These are phyloP conservation scores for Tipula unca DNA, from an alignment of 2,888 invertebrate species.

Conservation along the genomic window DNA sequence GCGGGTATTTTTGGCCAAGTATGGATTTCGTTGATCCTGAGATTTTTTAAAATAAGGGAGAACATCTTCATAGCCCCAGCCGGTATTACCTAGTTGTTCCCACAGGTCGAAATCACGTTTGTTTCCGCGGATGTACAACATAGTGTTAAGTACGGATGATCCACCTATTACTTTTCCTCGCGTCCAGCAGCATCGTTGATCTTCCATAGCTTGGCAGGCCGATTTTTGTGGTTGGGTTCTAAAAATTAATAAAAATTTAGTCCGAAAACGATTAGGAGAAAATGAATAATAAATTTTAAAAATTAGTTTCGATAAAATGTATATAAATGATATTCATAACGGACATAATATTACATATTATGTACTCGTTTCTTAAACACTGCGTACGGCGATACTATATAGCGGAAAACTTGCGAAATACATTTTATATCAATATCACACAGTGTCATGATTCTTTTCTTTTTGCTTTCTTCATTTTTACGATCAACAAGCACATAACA, in stretches of 20 bases:
- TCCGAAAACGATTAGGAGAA: no score
- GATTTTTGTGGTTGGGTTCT: conserved; percentile 75
- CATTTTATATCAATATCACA: neutral
- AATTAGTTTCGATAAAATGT: no score
- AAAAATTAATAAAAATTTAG: conserved; percentile 39
- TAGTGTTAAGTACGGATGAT: conserved; percentile 79
- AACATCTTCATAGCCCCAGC: conserved; percentile 79
- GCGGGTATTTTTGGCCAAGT: conserved; percentile 62
- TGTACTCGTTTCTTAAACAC: no score
- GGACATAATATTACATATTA: no score
- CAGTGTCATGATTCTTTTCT: neutral
- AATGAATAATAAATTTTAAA: no score
- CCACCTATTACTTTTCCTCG: conserved; percentile 84
- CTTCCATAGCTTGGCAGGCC: conserved; percentile 80
- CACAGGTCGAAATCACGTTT: conserved; percentile 78
- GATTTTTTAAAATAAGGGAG: conserved; percentile 80
- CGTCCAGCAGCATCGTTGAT: conserved; percentile 80
- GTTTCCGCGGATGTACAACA: conserved; percentile 87
- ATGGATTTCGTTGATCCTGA: conserved; percentile 80
- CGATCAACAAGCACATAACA: neutral
- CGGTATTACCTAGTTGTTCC: conserved; percentile 75
- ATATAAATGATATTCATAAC: no score
- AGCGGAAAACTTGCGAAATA: no score
- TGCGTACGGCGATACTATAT: no score
- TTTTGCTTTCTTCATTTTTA: neutral